Percentiles rank a stretch among this genome's conserved stretches.
Conservation (phyloP, 2,888 invertebrate genomes). For the Bombylius major region DNA sequence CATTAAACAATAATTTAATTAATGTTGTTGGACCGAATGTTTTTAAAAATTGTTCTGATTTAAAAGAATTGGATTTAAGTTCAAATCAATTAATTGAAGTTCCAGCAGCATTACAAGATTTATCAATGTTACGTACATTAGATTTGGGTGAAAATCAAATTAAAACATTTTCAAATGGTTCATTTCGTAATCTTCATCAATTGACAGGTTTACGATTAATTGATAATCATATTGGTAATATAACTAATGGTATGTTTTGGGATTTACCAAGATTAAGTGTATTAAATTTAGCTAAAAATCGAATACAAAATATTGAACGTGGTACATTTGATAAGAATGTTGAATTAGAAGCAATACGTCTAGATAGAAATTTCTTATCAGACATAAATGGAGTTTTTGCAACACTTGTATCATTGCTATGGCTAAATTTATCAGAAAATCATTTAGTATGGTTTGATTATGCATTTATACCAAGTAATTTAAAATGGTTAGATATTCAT, state of each 20-base stretch:
- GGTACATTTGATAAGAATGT: slow-evolving; percentile 72
- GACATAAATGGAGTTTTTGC: slow-evolving; percentile 85
- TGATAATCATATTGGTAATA: slow-evolving; percentile 79
- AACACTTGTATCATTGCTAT: slow-evolving; percentile 65
- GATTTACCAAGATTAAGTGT: slow-evolving; percentile 74
- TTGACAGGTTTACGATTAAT: slow-evolving; percentile 78
- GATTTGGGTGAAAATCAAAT: slow-evolving; percentile 90
- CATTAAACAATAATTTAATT: slow-evolving; percentile 73
- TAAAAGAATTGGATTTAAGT: slow-evolving; percentile 80
- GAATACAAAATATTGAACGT: slow-evolving; percentile 72
- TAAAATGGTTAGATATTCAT: slow-evolving; percentile 85
- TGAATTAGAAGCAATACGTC: slow-evolving; percentile 71
- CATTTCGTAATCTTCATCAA: slow-evolving; percentile 74
- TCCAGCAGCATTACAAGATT: slow-evolving; percentile 69
- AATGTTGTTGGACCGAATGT: slow-evolving; percentile 65
- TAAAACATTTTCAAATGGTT: slow-evolving; percentile 63
- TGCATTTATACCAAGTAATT: slow-evolving; percentile 77
- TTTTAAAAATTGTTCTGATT: slow-evolving; percentile 75
- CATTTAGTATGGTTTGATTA: slow-evolving; percentile 89
- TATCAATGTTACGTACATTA: slow-evolving; percentile 72
- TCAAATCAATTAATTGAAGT: slow-evolving; percentile 72
- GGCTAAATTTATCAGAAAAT: slow-evolving; percentile 84
- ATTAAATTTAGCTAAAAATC: slow-evolving; percentile 79
- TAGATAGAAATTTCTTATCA: slow-evolving; percentile 78
- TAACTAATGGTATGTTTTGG: slow-evolving; percentile 77